Evolutionary conservation across 2,113 vertebrate species (phyloP), one percentile per base, ranked within the genome.

Genomic region (Lepidothrix coronata): DNA sequence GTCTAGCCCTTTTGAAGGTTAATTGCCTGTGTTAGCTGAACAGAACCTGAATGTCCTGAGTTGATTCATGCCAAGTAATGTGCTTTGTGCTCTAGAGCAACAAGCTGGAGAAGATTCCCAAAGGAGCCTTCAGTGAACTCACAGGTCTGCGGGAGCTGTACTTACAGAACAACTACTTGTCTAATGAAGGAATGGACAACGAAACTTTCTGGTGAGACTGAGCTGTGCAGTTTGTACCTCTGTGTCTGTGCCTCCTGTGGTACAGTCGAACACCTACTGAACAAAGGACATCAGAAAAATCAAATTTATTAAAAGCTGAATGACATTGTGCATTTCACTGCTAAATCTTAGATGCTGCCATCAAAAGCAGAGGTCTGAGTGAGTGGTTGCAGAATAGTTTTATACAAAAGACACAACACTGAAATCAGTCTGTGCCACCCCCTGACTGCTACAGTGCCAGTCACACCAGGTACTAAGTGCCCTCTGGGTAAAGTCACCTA

Each of bases 81-180:
- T 73, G n/a, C n/a, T 91, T 82, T 94, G 51, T 91, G 84, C 39
- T 93, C 28, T 73, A 99, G 99, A 99, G 98, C 96, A 99, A 99
- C 97, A 99, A 98, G 89, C 96, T 99, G 88, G 99, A 99, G 97
- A 99, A 99, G 97, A 99, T 99, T 87, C 99, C 99, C 18, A 91
- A 96, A 17, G 99, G 99, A 46, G 99, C 98, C 33, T 99, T 99
- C 95, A 98, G 98, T 21, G 98, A 98, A 44, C 98, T 99, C 59
- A 93, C 94, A 14, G 98, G 98, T 67, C 98, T 99, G 41, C 97
- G 99, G 31, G 99, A 99, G 95, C 97, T 99, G 27, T 99, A 99
- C 95, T 97, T 99, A 57, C 99, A 99, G 97, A 99, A 99, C 96
- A 99, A 99, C 95, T 98, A 98, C 61, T 98, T 99, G 92, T 99